Evolutionary conservation across 1,140 invertebrate species (phyloP), one percentile per base, ranked within the genome.

Genomic region (Cryptotermes secundus): DNA sequence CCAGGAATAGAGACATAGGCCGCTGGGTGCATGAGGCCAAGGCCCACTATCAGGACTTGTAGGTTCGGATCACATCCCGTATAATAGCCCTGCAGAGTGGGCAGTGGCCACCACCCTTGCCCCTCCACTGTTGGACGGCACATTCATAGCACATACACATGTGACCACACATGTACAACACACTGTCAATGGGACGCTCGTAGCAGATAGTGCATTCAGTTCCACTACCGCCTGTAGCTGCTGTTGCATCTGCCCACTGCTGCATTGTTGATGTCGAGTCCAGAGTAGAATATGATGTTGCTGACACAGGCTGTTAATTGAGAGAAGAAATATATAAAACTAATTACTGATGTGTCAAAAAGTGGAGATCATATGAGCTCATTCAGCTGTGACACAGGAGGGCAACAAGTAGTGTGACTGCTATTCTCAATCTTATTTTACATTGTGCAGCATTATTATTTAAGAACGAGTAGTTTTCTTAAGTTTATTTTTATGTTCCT

Each of bases 121-220:
- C 95, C 72, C 95, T 92, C 95, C 97, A 98, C 88, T 98, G 96
- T 86, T 97, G 95, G 26, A 96, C 92, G 3, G 97, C 97, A 90
- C 98, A 99, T n/a, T 96, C 92, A 88, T 97, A 99, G 89, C 98
- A 99, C 97, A 99, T 98, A 88, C 98, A 99, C 96, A 99, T 98
- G 91, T 99, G 98, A 65, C 98, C 98, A 89, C 98, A 99, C 91
- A 96, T 97, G 88, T 99, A 99, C 34, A 99, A 91, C 34, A 98
- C 98, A 87, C 96, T 96, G 90, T 99, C 96, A 81, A 98, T 97
- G 83, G 93, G 93, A 86, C 96, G 94, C 89, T 99, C 98, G 88
- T 97, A 98, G 90, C 98, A 99, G 81, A 99, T 97, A 0, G 96
- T 97, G 90, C 98, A 99, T 88, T 99, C 97, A 65, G 89, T 91